Percentiles rank a stretch among this genome's conserved stretches.
phyloP scores from a whole-genome alignment of 2,888 invertebrate genomes.

The Adela reaumurella region DNA sequence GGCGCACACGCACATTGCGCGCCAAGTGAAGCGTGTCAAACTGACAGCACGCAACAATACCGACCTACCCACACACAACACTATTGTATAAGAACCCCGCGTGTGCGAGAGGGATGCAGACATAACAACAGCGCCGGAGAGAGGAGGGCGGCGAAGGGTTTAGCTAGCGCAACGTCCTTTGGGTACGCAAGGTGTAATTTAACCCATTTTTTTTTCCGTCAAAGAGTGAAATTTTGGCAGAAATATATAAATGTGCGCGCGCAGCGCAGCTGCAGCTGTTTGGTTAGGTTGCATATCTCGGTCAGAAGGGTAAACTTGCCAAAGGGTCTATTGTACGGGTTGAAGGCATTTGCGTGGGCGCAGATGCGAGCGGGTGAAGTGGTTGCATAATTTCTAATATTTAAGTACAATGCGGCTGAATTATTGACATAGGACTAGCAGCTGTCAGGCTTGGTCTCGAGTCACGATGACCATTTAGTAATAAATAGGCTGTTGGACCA shows the following conservation, averaged over 20 bases:
- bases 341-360: no score
- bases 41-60: background rate
- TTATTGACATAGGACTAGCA: no score
- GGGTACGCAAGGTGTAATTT: conserved; percentile 36
- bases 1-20: background rate
- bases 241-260: conserved; percentile 25
- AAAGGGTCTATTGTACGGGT: no score
- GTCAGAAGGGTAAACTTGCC: conserved; percentile 15
- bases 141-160: no score
- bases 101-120: background rate
- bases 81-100: background rate
- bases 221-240: conserved; percentile 25
- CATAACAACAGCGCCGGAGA: background rate
- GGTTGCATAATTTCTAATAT: no score
- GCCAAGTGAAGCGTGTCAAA: background rate
- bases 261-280: conserved; percentile 50
- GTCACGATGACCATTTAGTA: no score
- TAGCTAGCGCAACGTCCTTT: background rate
- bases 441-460: no score
- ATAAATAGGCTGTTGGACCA: no score
- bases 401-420: no score
- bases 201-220: conserved; percentile 43
- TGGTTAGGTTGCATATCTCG: conserved; percentile 28
- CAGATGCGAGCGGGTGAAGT: no score
- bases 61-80: background rate